Conservation (phyloP, 1,140 invertebrate species). For the Drosophila persimilis region DNA sequence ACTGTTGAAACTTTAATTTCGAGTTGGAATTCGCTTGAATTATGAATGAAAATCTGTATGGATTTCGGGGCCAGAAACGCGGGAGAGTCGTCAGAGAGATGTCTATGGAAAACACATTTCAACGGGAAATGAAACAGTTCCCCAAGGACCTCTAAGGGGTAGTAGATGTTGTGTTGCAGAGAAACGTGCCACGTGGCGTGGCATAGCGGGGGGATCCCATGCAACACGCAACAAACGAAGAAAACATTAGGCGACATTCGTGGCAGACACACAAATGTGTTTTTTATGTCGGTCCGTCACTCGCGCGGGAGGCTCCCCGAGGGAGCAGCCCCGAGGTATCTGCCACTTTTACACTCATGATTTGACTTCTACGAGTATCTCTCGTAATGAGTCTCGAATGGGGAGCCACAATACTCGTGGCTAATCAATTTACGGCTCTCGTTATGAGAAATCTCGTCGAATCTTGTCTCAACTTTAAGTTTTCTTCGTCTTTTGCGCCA, state of each 20-base stretch:
- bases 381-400: constrained; percentile 59
- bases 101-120: background rate
- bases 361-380: constrained; percentile 44
- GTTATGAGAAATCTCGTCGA: no score
- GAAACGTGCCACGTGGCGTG: constrained; percentile 14
- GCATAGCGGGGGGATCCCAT: background rate
- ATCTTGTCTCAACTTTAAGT: no score
- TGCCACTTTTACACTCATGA: constrained; percentile 13
- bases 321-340: constrained; percentile 37
- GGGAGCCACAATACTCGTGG: constrained; percentile 32
- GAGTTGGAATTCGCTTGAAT: constrained; percentile 12
- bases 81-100: background rate
- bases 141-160: constrained; percentile 38
- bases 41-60: constrained; percentile 29
- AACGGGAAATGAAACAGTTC: constrained; percentile 58
- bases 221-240: constrained; percentile 13
- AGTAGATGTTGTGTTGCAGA: background rate
- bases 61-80: background rate
- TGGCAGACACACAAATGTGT: constrained; percentile 61
- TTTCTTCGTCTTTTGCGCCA: constrained; percentile 16
- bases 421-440: constrained; percentile 63
- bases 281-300: constrained; percentile 63
- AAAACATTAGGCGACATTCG: constrained; percentile 37
- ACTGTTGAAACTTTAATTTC: constrained; percentile 31
- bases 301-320: constrained; percentile 32